Percentiles rank a stretch among this genome's conserved stretches.
These are phyloP conservation scores for Dendrolimus punctatus DNA, from an alignment of 1,140 invertebrate species.

Conservation along the genomic window DNA sequence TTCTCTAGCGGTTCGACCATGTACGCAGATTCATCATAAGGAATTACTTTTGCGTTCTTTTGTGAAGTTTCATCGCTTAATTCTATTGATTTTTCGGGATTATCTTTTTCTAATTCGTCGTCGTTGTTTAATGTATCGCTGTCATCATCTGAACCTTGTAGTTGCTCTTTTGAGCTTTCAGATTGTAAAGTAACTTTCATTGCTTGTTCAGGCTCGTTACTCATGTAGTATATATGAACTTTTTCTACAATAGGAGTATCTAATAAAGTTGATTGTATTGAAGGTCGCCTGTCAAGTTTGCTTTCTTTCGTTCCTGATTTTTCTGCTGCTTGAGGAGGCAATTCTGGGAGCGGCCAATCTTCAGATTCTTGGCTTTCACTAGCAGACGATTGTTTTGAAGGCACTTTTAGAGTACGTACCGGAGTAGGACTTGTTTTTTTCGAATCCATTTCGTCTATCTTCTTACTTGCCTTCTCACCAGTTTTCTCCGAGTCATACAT, in stretches of 20 bases:
- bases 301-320: background rate
- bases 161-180: conserved; percentile 73
- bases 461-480: conserved; percentile 35
- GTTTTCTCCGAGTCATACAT: conserved; percentile 68
- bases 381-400: conserved; percentile 58
- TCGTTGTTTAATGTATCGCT: conserved; percentile 75
- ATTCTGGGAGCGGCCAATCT: conserved; percentile 79
- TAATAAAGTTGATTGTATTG: conserved; percentile 79
- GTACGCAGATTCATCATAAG: conserved; percentile 66
- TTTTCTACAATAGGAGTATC: conserved; percentile 80
- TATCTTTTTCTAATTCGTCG: conserved; percentile 65
- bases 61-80: conserved; percentile 22
- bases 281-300: conserved; percentile 84
- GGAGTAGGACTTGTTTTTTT: conserved; percentile 32
- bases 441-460: conserved; percentile 23
- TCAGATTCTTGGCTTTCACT: conserved; percentile 78
- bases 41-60: conserved; percentile 49
- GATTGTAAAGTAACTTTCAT: conserved; percentile 80
- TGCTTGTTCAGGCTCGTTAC: conserved; percentile 78
- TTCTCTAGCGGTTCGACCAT: conserved; percentile 68
- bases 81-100: conserved; percentile 48
- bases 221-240: conserved; percentile 89
- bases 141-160: conserved; percentile 71
- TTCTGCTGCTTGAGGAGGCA: conserved; percentile 60
- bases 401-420: conserved; percentile 14